Base-by-base conservation (phyloP, 1,140 invertebrate genomes). In the Hesperophylax magnus region DNA sequence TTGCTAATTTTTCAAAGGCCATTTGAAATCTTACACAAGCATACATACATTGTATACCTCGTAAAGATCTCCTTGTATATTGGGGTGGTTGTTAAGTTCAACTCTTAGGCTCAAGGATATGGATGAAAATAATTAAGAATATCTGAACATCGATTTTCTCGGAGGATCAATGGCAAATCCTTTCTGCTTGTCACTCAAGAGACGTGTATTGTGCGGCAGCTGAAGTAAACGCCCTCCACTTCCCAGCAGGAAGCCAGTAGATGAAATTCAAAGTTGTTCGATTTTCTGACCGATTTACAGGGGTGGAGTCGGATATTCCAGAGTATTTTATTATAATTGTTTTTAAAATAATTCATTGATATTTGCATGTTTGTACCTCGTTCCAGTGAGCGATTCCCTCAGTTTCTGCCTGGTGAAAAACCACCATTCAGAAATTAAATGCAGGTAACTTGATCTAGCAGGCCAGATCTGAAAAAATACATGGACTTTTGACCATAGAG, bases 171-270 rank as follows among this genome's bases (percentile, higher is more conserved):
- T 78, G 61, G 76, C 18, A 31, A 65, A 78, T 78, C 61, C 61
- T 78, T 67, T 78, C 76, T 78, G 76, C 76, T 53, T 78, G 76
- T 78, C 76, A 78, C 56, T 78, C 9, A 6, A 18, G 27, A 24
- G 76, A 78, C 61, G 27, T 11, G 18, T 24, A 53, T 78, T 78
- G 60, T 78, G 39, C 61, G 17, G 52, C 71, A 27, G 67, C 27
- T 67, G 63, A 67, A 67, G 39, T 18, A 71, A 71, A 58, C 53
- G 72, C 72, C 56, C 14, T 75, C 22, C 34, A 53, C 34, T n/a
- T 71, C 67, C 18, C 67, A 52, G 67, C 67, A 71, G 67, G 67
- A 52, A 18, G 39, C 39, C 67, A 34, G 39, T 20, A 71, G 34
- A 53, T 53, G 18, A 47, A 52, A 11, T 52, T 71, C 20, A 2